Conservation (phyloP, 1,140 invertebrate genomes). For the Ips nitidus region DNA sequence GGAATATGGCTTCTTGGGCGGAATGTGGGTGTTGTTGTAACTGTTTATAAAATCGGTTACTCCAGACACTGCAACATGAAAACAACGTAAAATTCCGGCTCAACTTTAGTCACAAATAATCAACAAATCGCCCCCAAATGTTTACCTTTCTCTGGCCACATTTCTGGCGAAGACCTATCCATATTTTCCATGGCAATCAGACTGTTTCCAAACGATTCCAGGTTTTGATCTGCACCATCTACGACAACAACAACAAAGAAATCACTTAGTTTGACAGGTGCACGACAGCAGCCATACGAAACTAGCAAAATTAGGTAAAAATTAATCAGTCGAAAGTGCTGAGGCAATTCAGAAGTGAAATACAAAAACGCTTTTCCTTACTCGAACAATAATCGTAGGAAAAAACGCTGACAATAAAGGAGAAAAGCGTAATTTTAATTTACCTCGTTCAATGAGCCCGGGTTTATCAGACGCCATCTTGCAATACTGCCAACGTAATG, state of each 20-base stretch:
- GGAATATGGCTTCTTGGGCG: constrained; percentile 59
- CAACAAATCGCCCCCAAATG: neutral
- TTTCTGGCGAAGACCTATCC: constrained; percentile 85
- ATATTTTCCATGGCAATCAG: constrained; percentile 84
- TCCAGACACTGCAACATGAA: constrained; percentile 62
- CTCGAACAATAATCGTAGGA: no score
- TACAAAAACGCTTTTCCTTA: no score
- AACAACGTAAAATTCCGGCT: constrained; percentile 11
- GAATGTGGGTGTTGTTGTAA: constrained; percentile 54
- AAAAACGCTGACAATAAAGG: no score
- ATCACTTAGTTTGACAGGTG: constrained; percentile 33
- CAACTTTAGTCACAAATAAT: neutral
- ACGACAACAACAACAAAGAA: constrained; percentile 37
- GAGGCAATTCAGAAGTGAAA: no score
- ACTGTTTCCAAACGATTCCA: constrained; percentile 65
- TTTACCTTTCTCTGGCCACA: constrained; percentile 94
- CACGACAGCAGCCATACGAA: constrained; percentile 12
- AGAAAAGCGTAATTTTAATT: constrained; percentile 10
- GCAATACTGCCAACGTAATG: constrained; percentile 45
- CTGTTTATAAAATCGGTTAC: constrained; percentile 69
- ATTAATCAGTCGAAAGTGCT: no score
- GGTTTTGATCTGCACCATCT: constrained; percentile 45
- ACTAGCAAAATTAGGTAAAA: neutral
- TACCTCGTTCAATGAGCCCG: constrained; percentile 53
- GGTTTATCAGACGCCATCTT: constrained; percentile 52